Base-by-base conservation (phyloP, 2,888 invertebrate genomes). In the Troides aeacus region DNA sequence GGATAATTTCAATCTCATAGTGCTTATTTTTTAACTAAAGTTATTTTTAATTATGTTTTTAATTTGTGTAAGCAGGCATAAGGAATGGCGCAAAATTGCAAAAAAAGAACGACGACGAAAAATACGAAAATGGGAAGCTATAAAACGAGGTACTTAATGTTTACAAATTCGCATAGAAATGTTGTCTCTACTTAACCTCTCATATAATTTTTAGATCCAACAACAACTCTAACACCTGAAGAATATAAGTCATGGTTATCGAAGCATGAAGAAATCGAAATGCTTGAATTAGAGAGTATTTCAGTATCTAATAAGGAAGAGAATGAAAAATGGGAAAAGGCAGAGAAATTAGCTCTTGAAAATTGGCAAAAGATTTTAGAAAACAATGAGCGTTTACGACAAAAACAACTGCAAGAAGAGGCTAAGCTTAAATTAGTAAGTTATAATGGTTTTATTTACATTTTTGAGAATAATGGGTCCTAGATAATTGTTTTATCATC, bases 71-170 rank as follows among this genome's bases (percentile, higher is more conserved):
- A 50, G 50, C 83, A 95, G 94, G 76, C 95, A 95, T 84, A 93
- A 93, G 78, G 93, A 94, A 81, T 97, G 97, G 96, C 94, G 97
- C 76, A 95, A 94, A 86, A 78, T 94, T 72, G 95, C 94, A 0
- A 97, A 97, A 87, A 96, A 94, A 79, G 90, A 94, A 77, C 94
- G 97, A 86, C 93, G 97, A 71, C 95, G 95, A 84, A 93, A 93
- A 69, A 90, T 95, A 71, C 92, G 97, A 64, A 94, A 93, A 73
- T 79, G 84, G 75, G 78, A 84, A 67, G 97, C 97, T 1, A 89
- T 87, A 74, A 83, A 93, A 77, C 93, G 94, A 74, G 94, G 95
- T 81, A 84, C 84, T 65, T 24, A 15, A 53, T n/a, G 5, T 65
- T 5, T 50, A 18, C 68, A 73, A 71, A 77, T 59, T 73, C 65